phyloP scores from a whole-genome alignment of 2,888 invertebrate genomes.

The Perizoma flavofasciatum region DNA sequence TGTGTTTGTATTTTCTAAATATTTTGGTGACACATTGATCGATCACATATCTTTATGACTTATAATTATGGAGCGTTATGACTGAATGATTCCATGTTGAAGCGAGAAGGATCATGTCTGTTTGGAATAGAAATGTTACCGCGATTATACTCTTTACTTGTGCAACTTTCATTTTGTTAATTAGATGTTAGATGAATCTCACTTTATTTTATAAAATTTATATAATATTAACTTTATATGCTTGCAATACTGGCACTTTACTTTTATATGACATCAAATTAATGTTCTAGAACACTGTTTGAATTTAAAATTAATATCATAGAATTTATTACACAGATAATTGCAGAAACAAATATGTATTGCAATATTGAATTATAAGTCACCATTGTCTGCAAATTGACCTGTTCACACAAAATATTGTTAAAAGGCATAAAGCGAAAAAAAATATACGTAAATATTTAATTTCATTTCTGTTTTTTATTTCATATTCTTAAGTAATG shows the following conservation, averaged over 20 bases:
- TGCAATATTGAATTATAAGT: conserved; percentile 53
- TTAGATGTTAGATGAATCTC: conserved; percentile 61
- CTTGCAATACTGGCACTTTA: conserved; percentile 62
- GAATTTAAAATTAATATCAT: conserved; percentile 42
- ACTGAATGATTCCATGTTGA: conserved; percentile 53
- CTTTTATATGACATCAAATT: conserved; percentile 55
- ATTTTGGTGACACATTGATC: conserved; percentile 54
- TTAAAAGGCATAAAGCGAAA: conserved; percentile 77
- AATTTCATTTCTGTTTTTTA: conserved; percentile 62
- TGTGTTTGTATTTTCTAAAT: conserved; percentile 75
- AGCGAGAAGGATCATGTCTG: conserved; percentile 43
- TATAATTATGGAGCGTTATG: conserved; percentile 51
- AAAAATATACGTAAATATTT: conserved; percentile 81
- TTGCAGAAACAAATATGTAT: conserved; percentile 43
- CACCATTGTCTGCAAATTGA: conserved; percentile 63
- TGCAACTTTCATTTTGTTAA: conserved; percentile 55
- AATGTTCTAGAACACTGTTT: conserved; percentile 54
- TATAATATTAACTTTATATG: conserved; percentile 55
- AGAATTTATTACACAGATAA: conserved; percentile 49
- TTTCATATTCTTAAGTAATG: conserved; percentile 34
- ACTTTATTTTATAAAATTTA: conserved; percentile 56
- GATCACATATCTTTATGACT: conserved; percentile 70
- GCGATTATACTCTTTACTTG: conserved; percentile 40
- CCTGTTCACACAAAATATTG: conserved; percentile 75
- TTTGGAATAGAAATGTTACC: conserved; percentile 55